Conservation (phyloP, 2,888 invertebrate genomes). For the Operophtera brumata region DNA sequence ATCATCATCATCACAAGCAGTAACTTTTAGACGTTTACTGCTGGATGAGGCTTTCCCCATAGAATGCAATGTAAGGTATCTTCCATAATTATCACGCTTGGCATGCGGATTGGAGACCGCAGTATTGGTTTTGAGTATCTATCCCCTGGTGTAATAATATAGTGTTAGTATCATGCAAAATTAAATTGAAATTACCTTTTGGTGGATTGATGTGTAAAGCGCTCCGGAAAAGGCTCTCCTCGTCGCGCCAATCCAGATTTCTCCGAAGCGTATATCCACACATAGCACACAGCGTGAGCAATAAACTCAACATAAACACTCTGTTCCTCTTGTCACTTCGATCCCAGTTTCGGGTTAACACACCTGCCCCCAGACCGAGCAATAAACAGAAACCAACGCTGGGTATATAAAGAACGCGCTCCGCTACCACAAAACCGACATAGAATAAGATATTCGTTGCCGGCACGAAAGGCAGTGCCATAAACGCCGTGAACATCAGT, state of each 20-base stretch:
- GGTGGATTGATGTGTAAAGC: slow-evolving; percentile 96
- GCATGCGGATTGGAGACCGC: no score
- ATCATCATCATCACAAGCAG: no score
- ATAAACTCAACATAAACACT: slow-evolving; percentile 70
- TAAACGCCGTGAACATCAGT: slow-evolving; percentile 86
- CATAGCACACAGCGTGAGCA: slow-evolving; percentile 83
- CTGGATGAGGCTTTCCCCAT: no score
- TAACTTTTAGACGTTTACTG: no score
- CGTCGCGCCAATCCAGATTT: slow-evolving; percentile 95
- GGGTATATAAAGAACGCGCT: slow-evolving; percentile 96
- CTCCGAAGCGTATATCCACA: slow-evolving; percentile 89
- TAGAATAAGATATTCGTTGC: slow-evolving; percentile 98
- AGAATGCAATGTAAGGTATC: no score
- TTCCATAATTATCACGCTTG: no score
- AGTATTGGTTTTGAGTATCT: no score
- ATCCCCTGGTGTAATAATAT: no score
- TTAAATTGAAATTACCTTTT: slow-evolving; percentile 83
- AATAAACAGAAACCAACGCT: slow-evolving; percentile 97
- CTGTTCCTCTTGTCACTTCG: slow-evolving; percentile 65
- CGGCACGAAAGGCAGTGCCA: slow-evolving; percentile 95
- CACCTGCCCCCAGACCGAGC: slow-evolving; percentile 86
- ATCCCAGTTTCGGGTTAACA: slow-evolving; percentile 69
- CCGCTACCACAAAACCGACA: slow-evolving; percentile 98
- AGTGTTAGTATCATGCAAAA: no score
- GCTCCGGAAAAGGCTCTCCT: slow-evolving; percentile 95